phyloP scores from a whole-genome alignment of 2,113 vertebrate genomes.

The Lota lota region DNA sequence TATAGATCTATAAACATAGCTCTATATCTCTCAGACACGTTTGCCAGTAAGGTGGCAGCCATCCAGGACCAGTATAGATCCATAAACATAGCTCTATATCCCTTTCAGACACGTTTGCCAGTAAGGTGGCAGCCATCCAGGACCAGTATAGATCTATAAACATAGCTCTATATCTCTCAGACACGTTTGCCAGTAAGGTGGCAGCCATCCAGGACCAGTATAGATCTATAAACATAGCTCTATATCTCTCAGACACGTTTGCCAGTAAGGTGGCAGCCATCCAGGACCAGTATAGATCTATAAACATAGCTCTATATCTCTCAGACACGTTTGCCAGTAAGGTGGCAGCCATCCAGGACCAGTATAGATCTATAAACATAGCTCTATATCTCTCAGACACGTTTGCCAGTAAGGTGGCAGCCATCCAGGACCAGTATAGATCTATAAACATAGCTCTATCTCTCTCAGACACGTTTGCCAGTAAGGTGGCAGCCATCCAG shows the following conservation, averaged over 20 bases:
- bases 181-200: conserved; percentile 97
- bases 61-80: conserved; percentile 94
- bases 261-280: conserved; percentile 94
- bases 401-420: conserved; percentile 94
- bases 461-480: conserved; percentile 90
- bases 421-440: conserved; percentile 93
- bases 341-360: conserved; percentile 91
- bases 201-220: conserved; percentile 94
- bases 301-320: background rate
- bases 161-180: conserved; percentile 67
- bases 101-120: conserved; percentile 90
- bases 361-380: no score
- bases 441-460: no score
- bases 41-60: conserved; percentile 94
- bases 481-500: conserved; percentile 92
- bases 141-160: no score
- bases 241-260: conserved; percentile 83
- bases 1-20: no score
- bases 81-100: no score
- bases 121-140: conserved; percentile 92
- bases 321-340: conserved; percentile 98
- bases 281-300: conserved; percentile 95
- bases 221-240: no score
- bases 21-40: conserved; percentile 80
- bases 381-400: conserved; percentile 79